Conservation (phyloP, 1,140 invertebrate species). For the Brachionus sp. region DNA sequence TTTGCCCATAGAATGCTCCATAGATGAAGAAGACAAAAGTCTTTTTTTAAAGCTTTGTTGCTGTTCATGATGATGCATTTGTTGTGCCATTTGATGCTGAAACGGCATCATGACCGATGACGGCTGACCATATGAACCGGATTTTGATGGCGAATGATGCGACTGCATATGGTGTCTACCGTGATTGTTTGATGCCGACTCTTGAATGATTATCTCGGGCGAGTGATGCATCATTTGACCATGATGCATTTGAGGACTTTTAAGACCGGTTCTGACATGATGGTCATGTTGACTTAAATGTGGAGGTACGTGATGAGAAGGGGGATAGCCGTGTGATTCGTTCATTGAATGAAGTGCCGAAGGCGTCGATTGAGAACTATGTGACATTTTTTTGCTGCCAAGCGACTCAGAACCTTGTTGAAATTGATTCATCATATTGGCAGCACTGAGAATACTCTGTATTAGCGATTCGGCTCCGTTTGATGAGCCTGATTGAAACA, state of each 20-base stretch:
- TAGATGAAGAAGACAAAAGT: not conserved
- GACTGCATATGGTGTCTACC: not conserved
- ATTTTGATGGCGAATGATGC: not conserved
- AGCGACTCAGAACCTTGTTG: not conserved
- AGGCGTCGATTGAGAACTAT: not conserved
- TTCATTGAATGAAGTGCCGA: not conserved
- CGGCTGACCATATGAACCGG: not conserved
- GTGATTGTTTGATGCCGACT: not conserved
- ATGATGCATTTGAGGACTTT: conserved; percentile 24
- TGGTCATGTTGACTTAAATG: not conserved
- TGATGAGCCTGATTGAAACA: not conserved
- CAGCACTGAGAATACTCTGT: not conserved
- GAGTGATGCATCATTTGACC: conserved; percentile 12
- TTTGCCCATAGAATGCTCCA: conserved; percentile 15
- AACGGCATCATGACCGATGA: not conserved
- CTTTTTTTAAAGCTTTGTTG: not conserved
- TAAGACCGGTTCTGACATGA: not conserved
- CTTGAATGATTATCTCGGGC: conserved; percentile 8
- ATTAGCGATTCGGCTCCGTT: not conserved
- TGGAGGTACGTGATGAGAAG: not conserved
- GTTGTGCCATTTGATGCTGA: not conserved
- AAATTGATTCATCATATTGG: not conserved
- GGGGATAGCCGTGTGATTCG: not conserved
- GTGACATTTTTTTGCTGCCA: not conserved
- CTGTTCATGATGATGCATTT: conserved; percentile 5